Evolutionary conservation across 2,113 vertebrate genomes (phyloP), one percentile per base, ranked within the genome.

Genomic region (Pelvicachromis taeniatus): DNA sequence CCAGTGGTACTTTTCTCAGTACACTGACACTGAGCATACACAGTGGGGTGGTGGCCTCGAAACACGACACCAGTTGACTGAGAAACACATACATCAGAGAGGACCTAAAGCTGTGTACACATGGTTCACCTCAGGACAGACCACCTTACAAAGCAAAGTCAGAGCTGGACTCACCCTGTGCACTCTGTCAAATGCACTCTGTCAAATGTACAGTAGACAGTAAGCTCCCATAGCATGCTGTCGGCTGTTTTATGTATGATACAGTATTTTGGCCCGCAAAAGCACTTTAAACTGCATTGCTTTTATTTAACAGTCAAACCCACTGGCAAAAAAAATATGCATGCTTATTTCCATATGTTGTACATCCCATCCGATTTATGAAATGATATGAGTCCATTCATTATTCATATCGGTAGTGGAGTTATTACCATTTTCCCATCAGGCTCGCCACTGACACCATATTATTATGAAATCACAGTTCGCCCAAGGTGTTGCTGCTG

Each of bases 51-150:
- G 97, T 97, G 92, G 97, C 97, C 94, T 98, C 97, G 45, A 97
- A 97, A 91, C 97, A 98, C 2, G 96, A 97, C 93, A 97, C 97
- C 85, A 97, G 96, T 90, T 96, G 95, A 95, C 97, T 96, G 94
- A 98, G 97, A 91, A 97, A 97, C 77, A 98, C 97, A 91, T 97
- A 97, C 97, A 98, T 98, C 95, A 98, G 97, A 95, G 97, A 97
- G 54, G 97, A 99, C 97, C 97, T 97, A 93, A 48, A 96, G 94
- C 86, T 93, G 89, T 86, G 90, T 87, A 91, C 86, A 87, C 84
- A 77, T 19, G 53, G 88, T 91, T 93, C 92, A 94, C 90, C 65
- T 92, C 58, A 87, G 91, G 91, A 94, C 87, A 89, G 87, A 84
- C 80, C 77, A 78, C 82, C 85, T 84, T 58, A 31, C 84, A 89